These are phyloP conservation scores for Tribolium madens DNA, from an alignment of 1,140 invertebrate species.

Conservation along the genomic window DNA sequence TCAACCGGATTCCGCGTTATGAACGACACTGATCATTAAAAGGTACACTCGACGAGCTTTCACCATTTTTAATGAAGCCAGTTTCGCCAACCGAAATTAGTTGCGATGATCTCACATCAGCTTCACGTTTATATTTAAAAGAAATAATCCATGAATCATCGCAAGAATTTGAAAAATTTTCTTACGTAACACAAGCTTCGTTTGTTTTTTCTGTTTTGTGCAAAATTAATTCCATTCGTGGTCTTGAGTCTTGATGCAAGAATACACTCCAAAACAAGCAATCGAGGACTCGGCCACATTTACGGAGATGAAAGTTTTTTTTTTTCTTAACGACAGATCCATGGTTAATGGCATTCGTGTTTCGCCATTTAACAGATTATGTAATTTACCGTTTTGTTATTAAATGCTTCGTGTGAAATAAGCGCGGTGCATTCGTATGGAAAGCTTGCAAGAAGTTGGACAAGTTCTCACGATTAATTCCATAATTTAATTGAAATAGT, in stretches of 20 bases:
- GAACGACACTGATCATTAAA: constrained; percentile 4
- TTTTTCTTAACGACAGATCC: background rate
- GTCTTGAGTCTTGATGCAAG: background rate
- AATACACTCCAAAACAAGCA: background rate
- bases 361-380: constrained; percentile 34
- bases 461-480: constrained; percentile 36
- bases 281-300: background rate
- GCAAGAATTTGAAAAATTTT: background rate
- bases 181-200: background rate
- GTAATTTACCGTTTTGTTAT: constrained; percentile 36
- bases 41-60: background rate
- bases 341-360: constrained; percentile 8
- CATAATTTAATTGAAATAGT: constrained; percentile 24
- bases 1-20: background rate
- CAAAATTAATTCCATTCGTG: background rate
- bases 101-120: background rate
- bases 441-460: constrained; percentile 33
- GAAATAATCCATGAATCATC: too few species aligned
- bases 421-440: constrained; percentile 32
- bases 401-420: constrained; percentile 35
- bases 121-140: too few species aligned
- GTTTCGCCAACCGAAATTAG: too few species aligned
- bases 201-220: background rate
- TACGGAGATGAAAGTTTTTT: constrained; percentile 11
- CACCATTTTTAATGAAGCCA: background rate